phyloP scores from a whole-genome alignment of 2,888 invertebrate species.

The Macrophya annulata region DNA sequence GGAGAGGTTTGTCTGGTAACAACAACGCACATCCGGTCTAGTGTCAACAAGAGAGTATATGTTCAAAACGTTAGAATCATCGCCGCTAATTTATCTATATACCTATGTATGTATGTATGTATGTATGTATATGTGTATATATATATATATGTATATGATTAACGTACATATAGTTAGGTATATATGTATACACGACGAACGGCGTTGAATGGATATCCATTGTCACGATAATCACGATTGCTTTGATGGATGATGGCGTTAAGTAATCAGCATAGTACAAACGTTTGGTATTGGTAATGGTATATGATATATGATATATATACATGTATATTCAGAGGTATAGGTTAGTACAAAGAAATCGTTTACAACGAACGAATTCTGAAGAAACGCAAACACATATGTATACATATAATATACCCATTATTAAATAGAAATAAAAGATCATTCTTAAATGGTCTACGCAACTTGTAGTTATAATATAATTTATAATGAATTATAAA shows the following conservation, averaged over 20 bases:
- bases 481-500: too few relatives aligned
- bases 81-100: slow-evolving; percentile 35
- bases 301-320: background rate
- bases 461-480: too few relatives aligned
- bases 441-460: too few relatives aligned
- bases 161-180: background rate
- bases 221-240: slow-evolving; percentile 43
- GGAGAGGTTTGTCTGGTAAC: slow-evolving; percentile 29
- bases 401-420: too few relatives aligned
- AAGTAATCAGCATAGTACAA: slow-evolving; percentile 4
- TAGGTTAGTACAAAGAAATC: background rate
- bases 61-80: slow-evolving; percentile 44
- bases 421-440: too few relatives aligned
- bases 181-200: background rate
- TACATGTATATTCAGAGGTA: background rate
- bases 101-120: background rate
- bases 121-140: background rate
- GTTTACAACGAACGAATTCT: background rate
- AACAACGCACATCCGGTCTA: slow-evolving; percentile 47
- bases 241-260: slow-evolving; percentile 19
- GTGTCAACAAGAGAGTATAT: slow-evolving; percentile 48
- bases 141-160: background rate
- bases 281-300: background rate
- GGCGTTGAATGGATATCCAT: slow-evolving; percentile 47
- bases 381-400: background rate